Conservation (phyloP, 2,888 invertebrate genomes). For the Cantharis flavilabris region DNA sequence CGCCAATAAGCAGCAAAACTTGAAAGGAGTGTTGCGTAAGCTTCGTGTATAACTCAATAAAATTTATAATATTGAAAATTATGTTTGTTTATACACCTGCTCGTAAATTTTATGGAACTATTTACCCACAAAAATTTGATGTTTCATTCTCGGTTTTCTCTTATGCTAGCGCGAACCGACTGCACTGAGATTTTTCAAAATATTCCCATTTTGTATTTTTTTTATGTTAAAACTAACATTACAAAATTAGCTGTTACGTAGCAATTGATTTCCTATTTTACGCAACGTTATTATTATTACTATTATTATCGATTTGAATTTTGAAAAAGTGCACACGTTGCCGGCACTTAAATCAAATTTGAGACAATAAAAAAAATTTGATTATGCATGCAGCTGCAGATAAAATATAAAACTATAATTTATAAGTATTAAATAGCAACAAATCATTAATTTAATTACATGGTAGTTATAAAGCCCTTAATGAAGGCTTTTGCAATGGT, state of each 20-base stretch:
- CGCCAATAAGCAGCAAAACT: conserved; percentile 1
- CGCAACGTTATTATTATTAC: neutral
- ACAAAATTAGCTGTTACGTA: neutral
- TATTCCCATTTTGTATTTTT: neutral
- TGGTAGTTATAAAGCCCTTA: neutral
- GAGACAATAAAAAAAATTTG: neutral
- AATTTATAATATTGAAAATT: conserved; percentile 4
- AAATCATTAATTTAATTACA: neutral
- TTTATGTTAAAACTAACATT: no score
- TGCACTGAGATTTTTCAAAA: neutral
- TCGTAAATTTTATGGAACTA: neutral
- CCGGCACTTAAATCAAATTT: neutral
- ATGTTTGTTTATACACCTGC: neutral
- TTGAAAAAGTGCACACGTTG: neutral
- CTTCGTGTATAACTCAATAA: neutral
- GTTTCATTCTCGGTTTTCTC: neutral
- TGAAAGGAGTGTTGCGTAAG: neutral
- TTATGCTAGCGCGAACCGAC: neutral
- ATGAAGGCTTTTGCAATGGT: neutral
- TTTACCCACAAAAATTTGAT: neutral
- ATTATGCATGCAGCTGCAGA: neutral
- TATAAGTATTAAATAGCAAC: neutral
- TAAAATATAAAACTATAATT: neutral
- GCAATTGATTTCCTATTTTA: neutral
- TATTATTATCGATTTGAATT: neutral